Evolutionary conservation across 2,797 vertebrate genomes (phyloP), one percentile per base, ranked within the genome.

Genomic region (Tolypeutes matacus): DNA sequence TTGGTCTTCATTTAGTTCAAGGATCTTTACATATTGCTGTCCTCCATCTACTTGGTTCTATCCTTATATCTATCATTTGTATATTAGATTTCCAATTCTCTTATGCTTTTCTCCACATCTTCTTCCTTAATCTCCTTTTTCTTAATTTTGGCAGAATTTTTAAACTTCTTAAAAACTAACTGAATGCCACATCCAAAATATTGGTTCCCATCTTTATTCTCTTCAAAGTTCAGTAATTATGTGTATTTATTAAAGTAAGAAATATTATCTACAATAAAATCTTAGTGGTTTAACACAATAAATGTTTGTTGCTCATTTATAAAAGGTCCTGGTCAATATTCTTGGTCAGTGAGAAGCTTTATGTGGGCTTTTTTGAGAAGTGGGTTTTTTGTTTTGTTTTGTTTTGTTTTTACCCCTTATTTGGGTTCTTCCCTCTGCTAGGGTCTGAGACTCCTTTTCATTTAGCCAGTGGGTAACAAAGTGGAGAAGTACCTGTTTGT

Each of bases 271-370:
- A 13, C 53, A 56, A 18, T 18, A 56, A 56, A 56, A 7, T 69
- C 31, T 78, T 9, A 12, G 39, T 69, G 62, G 34, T 31, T 65
- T 62, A 75, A n/a, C n/a, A 75, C 75, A 89, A 97, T 96, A 95
- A 96, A 96, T 82, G 89, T 42, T 23, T n/a, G 2, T 49, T 77
- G 23, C 31, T 46, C 13, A 64, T 78, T 64, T 62, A n/a, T 5
- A 11, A 14, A 31, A 62, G 39, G 20, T 64, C 29, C 15, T 56
- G 42, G 13, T 27, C 21, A 49, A 42, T 80, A 13, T 29, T 60
- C 18, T 67, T 39, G 29, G 25, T 36, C 29, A 67, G 31, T 27
- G 53, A 78, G 36, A 93, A 75, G 2, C 11, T 14, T 3, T 31
- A 12, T 49, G 6, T 49, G 23, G 7, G 5, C 9, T 46, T 46